Evolutionary conservation across 2,113 vertebrate genomes (phyloP), one percentile per base, ranked within the genome.

Genomic region (Gnathochromis pfefferi): DNA sequence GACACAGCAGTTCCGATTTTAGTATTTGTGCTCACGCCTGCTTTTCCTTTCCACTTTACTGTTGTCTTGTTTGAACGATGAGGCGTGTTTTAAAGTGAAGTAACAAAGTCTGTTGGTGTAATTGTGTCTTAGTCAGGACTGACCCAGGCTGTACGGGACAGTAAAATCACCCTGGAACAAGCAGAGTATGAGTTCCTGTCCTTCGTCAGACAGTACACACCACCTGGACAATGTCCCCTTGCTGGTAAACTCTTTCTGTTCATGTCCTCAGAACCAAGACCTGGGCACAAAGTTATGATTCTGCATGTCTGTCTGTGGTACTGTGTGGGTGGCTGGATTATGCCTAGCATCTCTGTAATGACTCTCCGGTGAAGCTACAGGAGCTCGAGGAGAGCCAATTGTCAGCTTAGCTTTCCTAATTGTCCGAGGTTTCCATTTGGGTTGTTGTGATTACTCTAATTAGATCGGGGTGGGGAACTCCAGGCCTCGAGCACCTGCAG

Each of bases 181-280:
- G 99, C 99, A 0, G 98, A 99, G 92, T 98, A 98, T 0, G 98
- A 99, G 93, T 99, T 99, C 88, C 97, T 99, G 89, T 99, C 98
- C 75, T 99, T 99, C 14, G 87, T 99, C 82, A 96, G 98, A 4
- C 97, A 98, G 87, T 98, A 99, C 95, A 99, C 98, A 0, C 98
- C 98, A 0, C 98, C 99, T 0, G 98, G 98, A 35, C 96, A 98
- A 84, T 99, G 99, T 94, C 99, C 99, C 1, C 97, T 99, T 0
- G 99, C 98, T 93, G 99, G 99, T 99, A 94, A 13, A 28, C 23
- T 81, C 4, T 42, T 0, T 14, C 21, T 14, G 38, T 45, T 26
- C 13, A 1, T 55, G 73, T 19, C 16, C 7, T 17, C 16, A 51
- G 23, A 19, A n/a, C 73, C 9, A 23, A 21, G 16, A 28, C 23